Base-by-base conservation (phyloP, 2,797 vertebrate species). In the Chelon labrosus region DNA sequence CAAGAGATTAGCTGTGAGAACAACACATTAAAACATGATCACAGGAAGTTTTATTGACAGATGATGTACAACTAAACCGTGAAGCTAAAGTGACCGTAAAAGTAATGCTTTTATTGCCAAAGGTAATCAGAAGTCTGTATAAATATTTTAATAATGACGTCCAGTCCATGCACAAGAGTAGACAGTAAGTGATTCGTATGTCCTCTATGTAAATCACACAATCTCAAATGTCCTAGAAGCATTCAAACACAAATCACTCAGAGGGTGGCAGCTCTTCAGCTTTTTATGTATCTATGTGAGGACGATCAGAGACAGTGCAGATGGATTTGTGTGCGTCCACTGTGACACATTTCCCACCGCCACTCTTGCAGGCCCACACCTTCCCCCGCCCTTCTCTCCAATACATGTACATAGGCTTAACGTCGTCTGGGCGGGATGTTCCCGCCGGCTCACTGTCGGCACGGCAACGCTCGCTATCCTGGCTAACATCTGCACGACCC, bases 401-500 rank as follows among this genome's bases (percentile, higher is more conserved):
- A 80, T 85, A 85, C 88, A 85, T 88, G 88, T 70, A 86, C 82
- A 87, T 84, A 88, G 55, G 86, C 87, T 92, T 93, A 92, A 84
- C 60, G 47, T 84, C 44, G 68, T 77, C 88, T 82, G 78, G 86
- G 84, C 73, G 73, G 86, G 78, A 75, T 86, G 49, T 86, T 89
- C 91, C 88, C 74, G 70, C 75, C 73, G 76, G 80, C 85, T 84
- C 85, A 72, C 89, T 67, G 92, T 92, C 89, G 91, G 89, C 92
- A 90, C 86, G 85, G 91, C 91, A 93, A 91, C 93, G 16, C 84
- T 82, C 70, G 5, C 92, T 93, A 94, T 94, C 93, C 88, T 83
- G 86, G 85, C 88, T 88, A 92, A 92, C 92, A 94, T 94, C 93
- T 94, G 83, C 80, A 80, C 85, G 82, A 93, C 91, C 92, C 82